Evolutionary conservation across 2,888 invertebrate species (phyloP).

Genomic region (Eupithecia inturbata): DNA sequence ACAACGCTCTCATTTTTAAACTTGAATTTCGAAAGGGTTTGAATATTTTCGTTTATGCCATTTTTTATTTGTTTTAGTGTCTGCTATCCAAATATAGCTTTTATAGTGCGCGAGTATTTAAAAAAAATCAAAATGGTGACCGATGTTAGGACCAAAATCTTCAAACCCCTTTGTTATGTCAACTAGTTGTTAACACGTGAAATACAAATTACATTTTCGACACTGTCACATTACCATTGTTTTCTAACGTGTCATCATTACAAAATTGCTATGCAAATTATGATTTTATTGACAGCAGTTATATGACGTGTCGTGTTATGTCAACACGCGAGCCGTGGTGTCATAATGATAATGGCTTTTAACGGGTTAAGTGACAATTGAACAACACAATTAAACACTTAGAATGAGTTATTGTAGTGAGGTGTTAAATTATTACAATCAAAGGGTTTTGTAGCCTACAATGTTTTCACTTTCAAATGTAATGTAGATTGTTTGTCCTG

Average conservation of each 20-base stretch:
- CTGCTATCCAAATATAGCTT: too few species aligned
- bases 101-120: too few species aligned
- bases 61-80: too few species aligned
- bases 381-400: conserved; percentile 22
- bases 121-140: too few species aligned
- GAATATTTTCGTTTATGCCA: too few species aligned
- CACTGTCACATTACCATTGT: conserved; percentile 19
- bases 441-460: neutral
- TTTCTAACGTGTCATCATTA: conserved; percentile 31
- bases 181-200: neutral
- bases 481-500: neutral
- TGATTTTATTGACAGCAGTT: conserved; percentile 39
- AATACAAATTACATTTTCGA: conserved; percentile 14
- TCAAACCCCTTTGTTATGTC: neutral
- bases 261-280: conserved; percentile 39
- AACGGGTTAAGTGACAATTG: conserved; percentile 15
- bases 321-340: conserved; percentile 39
- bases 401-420: neutral
- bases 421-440: conserved; percentile 5
- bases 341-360: conserved; percentile 29
- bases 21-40: conserved; percentile 3
- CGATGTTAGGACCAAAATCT: too few species aligned
- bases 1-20: neutral
- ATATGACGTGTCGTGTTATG: conserved; percentile 41
- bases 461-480: neutral